These are phyloP conservation scores for Dynastes maya DNA, from an alignment of 2,888 invertebrate genomes.

Conservation along the genomic window DNA sequence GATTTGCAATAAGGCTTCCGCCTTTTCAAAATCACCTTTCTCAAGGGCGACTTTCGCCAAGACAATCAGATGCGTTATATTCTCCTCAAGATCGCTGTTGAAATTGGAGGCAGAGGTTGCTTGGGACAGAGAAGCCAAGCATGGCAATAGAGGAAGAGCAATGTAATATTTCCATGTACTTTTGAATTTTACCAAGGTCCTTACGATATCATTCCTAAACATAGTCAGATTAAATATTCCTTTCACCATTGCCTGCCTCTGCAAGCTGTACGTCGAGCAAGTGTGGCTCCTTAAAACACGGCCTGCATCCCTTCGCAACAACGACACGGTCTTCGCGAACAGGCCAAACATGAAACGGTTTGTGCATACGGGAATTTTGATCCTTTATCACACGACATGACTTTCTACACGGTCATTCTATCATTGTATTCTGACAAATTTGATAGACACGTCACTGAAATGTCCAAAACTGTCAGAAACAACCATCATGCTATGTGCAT, in stretches of 20 bases:
- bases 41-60: conserved; percentile 66
- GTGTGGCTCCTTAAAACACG: conserved; percentile 6
- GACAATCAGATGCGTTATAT: conserved; percentile 66
- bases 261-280: not conserved
- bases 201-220: not conserved
- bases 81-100: conserved; percentile 65
- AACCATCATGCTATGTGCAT: too few relatives aligned
- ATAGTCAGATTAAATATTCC: not conserved
- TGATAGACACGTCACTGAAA: too few relatives aligned
- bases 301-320: conserved; percentile 11
- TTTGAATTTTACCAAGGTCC: not conserved
- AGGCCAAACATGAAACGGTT: conserved; percentile 39
- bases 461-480: too few relatives aligned
- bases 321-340: conserved; percentile 22
- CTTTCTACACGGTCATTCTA: not conserved
- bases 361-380: conserved; percentile 40
- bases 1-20: conserved; percentile 67
- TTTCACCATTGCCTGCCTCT: not conserved
- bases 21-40: conserved; percentile 66
- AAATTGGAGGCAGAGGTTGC: conserved; percentile 41
- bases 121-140: conserved; percentile 25
- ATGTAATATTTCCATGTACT: conserved; percentile 8
- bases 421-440: not conserved
- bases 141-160: conserved; percentile 21
- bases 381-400: not conserved